Evolutionary conservation across 2,797 vertebrate species (phyloP).

Genomic region (Sebastes miniatus): DNA sequence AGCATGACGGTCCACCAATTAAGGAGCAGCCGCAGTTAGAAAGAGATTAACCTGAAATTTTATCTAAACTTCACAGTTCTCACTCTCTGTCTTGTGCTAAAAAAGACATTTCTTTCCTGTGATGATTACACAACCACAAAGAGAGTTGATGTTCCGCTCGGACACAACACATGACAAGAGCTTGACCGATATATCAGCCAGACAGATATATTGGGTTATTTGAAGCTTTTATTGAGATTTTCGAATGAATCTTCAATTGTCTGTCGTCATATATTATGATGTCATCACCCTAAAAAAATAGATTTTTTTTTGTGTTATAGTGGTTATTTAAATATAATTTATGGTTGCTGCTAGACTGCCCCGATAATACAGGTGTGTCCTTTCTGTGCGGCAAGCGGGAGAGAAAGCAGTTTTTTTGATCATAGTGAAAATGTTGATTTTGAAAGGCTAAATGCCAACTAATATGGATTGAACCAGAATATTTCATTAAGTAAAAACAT

Average conservation of each 20-base stretch:
- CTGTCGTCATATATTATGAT: neutral
- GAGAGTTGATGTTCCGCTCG: neutral
- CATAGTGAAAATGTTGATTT: neutral
- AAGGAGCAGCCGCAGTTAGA: no score
- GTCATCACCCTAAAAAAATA: neutral
- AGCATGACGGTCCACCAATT: fast-evolving
- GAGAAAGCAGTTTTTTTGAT: no score
- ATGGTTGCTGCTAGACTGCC: no score
- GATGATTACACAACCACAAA: neutral
- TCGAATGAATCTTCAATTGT: no score
- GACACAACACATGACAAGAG: neutral
- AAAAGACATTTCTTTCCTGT: neutral
- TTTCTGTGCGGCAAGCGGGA: no score
- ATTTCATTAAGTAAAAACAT: neutral
- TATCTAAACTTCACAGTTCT: neutral
- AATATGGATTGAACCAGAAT: neutral
- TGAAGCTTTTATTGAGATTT: no score
- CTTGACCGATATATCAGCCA: neutral
- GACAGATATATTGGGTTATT: no score
- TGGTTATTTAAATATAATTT: neutral
- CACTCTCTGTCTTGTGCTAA: neutral
- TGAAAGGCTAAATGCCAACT: neutral
- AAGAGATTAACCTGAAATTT: neutral
- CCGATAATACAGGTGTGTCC: no score
- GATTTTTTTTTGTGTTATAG: neutral